Base-by-base conservation (phyloP, 2,113 vertebrate species). In the Chaetops frenatus region DNA sequence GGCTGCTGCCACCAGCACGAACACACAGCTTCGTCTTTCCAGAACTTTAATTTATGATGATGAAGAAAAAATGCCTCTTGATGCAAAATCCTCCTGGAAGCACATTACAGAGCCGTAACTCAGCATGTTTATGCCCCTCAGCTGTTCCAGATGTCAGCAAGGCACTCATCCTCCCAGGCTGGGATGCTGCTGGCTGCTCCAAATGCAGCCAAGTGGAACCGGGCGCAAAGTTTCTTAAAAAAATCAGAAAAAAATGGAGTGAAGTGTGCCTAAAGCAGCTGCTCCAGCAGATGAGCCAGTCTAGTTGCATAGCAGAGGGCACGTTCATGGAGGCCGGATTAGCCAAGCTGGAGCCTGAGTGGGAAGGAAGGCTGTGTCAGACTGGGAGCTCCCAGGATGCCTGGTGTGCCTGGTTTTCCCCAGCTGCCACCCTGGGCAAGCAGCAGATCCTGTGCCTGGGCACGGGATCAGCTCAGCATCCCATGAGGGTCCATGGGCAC, bases 341-440 rank as follows among this genome's bases (percentile, higher is more conserved):
- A 40, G 56, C n/a, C 0, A 2, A 21, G 83, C 40, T 12, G 20
- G 7, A 35, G 56, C 6, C 0, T 27, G 29, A 11, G 23, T 2
- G 48, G 35, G 73, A 16, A 42, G 35, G 73, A 16, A 38, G 90
- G 38, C 48, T 56, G 27, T 13, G 3, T 8, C 0, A 0, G 53
- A 38, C 8, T 3, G 1, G 36, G 4, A 23, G 42, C 57, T 61
- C 82, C 33, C 3, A 1, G 45, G 12, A 5, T 6, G 6, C 27
- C 54, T 12, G 0, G 9, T 19, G 15, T 19, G 19, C 28, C 16
- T 5, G 44, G 1, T 8, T 64, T 64, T 10, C 19, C 53, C 15
- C 71, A 15, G 56, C 36, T 22, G 45, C 71, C 23, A 4, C 28
- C 16, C 38, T 40, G 33, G 45, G 42, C 78, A 24, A 69, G 42